Conservation (phyloP, 2,797 vertebrate species). For the Gorsachius magnificus region DNA sequence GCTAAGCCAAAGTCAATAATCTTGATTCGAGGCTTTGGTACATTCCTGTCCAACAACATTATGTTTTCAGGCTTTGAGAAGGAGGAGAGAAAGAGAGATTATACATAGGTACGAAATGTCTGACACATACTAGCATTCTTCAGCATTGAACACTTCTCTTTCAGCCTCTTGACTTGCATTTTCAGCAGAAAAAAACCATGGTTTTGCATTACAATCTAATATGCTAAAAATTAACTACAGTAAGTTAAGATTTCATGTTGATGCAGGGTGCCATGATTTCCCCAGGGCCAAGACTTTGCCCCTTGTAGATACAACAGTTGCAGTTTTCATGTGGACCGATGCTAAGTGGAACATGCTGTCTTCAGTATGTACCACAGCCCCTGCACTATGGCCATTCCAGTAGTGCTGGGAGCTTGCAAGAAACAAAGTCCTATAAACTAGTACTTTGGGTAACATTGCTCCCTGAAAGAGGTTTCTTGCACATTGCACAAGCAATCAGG, state of each 20-base stretch:
- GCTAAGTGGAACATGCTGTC: background rate
- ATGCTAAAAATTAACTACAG: background rate
- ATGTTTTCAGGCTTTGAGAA: slow-evolving; percentile 94
- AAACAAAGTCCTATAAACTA: background rate
- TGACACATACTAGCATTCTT: background rate
- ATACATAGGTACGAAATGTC: background rate
- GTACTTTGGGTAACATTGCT: background rate
- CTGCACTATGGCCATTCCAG: accelerated
- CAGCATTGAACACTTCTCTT: background rate
- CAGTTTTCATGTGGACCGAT: background rate
- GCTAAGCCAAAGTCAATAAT: slow-evolving; percentile 98
- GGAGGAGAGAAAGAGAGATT: background rate
- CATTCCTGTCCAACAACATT: slow-evolving; percentile 93
- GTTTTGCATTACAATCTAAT: background rate
- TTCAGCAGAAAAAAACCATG: background rate
- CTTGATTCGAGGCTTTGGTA: slow-evolving; percentile 96
- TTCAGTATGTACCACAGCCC: background rate
- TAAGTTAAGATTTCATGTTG: background rate
- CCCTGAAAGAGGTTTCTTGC: background rate
- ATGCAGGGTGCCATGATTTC: background rate
- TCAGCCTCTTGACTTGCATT: background rate
- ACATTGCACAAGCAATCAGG: background rate
- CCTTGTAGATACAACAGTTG: background rate
- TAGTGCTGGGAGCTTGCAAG: background rate
- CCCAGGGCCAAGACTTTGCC: background rate